Percentiles rank a stretch among this genome's conserved stretches.
Evolutionary conservation across 2,888 invertebrate species (phyloP).

Genomic region (Scaptomyza cyrtandrae): DNA sequence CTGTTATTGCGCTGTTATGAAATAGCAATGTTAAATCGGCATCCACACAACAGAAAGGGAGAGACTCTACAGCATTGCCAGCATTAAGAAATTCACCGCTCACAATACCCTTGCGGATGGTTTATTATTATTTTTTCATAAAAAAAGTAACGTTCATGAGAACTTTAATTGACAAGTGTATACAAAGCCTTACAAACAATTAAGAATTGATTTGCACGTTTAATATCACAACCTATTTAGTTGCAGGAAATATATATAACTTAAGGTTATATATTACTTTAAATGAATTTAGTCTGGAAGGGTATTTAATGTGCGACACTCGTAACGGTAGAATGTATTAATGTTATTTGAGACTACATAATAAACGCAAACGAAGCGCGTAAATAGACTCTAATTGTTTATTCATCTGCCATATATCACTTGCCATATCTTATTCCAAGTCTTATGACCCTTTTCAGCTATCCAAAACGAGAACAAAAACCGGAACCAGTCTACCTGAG

Average conservation of each 20-base stretch:
- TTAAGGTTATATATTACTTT: too few species aligned
- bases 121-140: too few species aligned
- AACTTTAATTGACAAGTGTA: too few species aligned
- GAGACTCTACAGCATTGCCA: conserved; percentile 57
- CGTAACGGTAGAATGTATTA: not conserved
- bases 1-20: conserved; percentile 46
- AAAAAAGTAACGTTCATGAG: too few species aligned
- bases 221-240: not conserved
- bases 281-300: not conserved
- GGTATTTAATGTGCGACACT: not conserved
- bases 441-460: conserved; percentile 7
- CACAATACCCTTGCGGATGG: not conserved
- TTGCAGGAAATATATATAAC: not conserved
- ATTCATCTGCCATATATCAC: conserved; percentile 13
- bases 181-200: too few species aligned
- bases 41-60: not conserved
- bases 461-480: conserved; percentile 10
- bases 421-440: conserved; percentile 6
- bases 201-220: too few species aligned
- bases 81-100: conserved; percentile 15
- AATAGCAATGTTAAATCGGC: conserved; percentile 19
- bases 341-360: conserved; percentile 7
- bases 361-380: conserved; percentile 14
- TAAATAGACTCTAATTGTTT: conserved; percentile 19
- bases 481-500: conserved; percentile 37